Evolutionary conservation across 2,113 vertebrate genomes (phyloP), one percentile per base, ranked within the genome.

Genomic region (Stegostoma tigrinum): DNA sequence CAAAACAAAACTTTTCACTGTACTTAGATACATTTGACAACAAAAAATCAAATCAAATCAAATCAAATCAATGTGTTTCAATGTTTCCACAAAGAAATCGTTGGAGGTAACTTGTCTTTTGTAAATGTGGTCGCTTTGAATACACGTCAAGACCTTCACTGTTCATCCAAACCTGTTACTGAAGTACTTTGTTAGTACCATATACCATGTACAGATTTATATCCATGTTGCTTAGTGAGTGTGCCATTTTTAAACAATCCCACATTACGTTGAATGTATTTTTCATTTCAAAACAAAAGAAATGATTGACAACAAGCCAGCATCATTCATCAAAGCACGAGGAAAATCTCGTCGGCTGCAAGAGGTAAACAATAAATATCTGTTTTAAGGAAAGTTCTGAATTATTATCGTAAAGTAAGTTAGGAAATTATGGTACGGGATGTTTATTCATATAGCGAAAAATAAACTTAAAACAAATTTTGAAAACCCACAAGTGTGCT

Each of bases 301-400:
- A 42, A 4, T 78, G 0, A 96, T 97, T 0, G 96, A 97, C 70
- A 97, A 93, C 78, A 97, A 78, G 52, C 96, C 96, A 55, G 96
- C 96, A 48, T 94, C 80, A 0, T 96, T 96, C 68, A 91, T 95
- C 24, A 93, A 42, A 61, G 2, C 0, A 12, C 61, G 12, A 3
- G 61, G 34, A 38, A 93, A 93, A 93, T 23, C 27, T 19, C 17
- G 5, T 64, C 15, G 89, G 19, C 12, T 66, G 6, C 6, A 10
- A 10, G 15, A 93, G 89, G 89, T 93, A 21, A 93, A 66, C 5
- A n/a, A 66, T 66, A 61, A 61, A 90, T 17, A 5, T 61, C 5
- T 3, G n/a, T 64, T 5, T 64, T 55, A 83, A 83, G 5, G 78
- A 3, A 17, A 12, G 38, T 30, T 72, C 70, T 30, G 27, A 75